Base-by-base conservation (phyloP, 2,113 vertebrate genomes). In the Cyrtonyx montezumae region DNA sequence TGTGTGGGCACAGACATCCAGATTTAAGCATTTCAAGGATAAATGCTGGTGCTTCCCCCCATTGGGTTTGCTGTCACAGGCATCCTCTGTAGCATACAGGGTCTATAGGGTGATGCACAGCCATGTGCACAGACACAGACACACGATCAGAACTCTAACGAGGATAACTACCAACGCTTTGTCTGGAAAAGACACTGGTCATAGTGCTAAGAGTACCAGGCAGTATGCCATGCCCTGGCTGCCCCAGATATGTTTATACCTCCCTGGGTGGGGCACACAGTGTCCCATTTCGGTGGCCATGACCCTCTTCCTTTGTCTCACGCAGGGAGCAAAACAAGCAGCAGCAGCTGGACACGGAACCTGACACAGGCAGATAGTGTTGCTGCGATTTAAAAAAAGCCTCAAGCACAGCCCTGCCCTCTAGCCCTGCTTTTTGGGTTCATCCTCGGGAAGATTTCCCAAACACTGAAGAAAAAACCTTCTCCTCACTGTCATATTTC, bases 401-500 rank as follows among this genome's bases (percentile, higher is more conserved):
- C 70, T 8, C 9, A 37, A 48, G 48, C 25, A 4, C 22, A 8
- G 5, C 22, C 8, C 28, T 1, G 1, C 0, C 0, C 25, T 48
- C 37, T 13, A 7, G 5, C 26, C 5, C 23, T 1, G 1, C 0
- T 0, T 25, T 55, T 30, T 25, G 18, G 36, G 49, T 23, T 25
- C 79, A 13, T 9, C 11, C 1, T 1, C 26, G 34, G 13, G 11
- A 55, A 82, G 55, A 45, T 3, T 7, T 21, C 30, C 34, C 32
- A 32, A 62, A 5, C 42, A 13, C 3, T 4, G 32, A 45, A 53
- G 71, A 1, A 37, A 37, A 74, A 34, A 40, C 1, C 25, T 7
- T 2, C 0, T 20, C 63, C 55, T 34, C 0, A 0, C 5, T 22
- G 28, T 9, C 36, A 15, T 1, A 2, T 19, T 32, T 30, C 14